Percentiles rank a stretch among this genome's conserved stretches.
Evolutionary conservation across 1,140 invertebrate species (phyloP).

Genomic region (Drosophila nasuta): DNA sequence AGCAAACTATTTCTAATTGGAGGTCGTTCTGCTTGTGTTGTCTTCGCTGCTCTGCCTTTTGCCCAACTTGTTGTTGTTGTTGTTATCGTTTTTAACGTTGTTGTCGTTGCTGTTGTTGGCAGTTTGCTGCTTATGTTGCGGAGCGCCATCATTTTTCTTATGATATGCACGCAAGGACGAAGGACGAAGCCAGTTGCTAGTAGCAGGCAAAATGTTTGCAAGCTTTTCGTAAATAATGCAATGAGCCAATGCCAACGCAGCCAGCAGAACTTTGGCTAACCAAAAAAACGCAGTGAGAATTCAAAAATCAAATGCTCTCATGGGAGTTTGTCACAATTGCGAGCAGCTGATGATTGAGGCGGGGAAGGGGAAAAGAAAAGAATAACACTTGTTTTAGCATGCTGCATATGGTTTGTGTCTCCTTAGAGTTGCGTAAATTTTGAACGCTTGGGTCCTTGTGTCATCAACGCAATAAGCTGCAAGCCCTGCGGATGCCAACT

Average conservation of each 20-base stretch:
- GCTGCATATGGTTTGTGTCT: too few relatives aligned
- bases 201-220: conserved; percentile 4
- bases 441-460: not conserved
- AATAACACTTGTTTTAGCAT: too few relatives aligned
- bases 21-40: conserved; percentile 64
- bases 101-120: conserved; percentile 17
- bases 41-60: conserved; percentile 49
- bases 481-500: too few relatives aligned
- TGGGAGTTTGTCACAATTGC: not conserved
- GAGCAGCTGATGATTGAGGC: not conserved
- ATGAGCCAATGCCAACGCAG: conserved; percentile 18
- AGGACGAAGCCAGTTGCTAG: not conserved
- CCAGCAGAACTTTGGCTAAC: not conserved
- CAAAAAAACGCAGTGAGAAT: not conserved
- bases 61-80: conserved; percentile 41
- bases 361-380: not conserved
- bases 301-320: not conserved
- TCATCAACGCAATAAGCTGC: too few relatives aligned
- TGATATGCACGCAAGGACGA: conserved; percentile 19
- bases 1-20: conserved; percentile 78
- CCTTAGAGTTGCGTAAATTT: not conserved
- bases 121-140: conserved; percentile 40
- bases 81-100: conserved; percentile 6
- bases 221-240: conserved; percentile 22
- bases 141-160: conserved; percentile 35